Evolutionary conservation across 2,888 invertebrate genomes (phyloP).

Genomic region (Calliopum simillimum): DNA sequence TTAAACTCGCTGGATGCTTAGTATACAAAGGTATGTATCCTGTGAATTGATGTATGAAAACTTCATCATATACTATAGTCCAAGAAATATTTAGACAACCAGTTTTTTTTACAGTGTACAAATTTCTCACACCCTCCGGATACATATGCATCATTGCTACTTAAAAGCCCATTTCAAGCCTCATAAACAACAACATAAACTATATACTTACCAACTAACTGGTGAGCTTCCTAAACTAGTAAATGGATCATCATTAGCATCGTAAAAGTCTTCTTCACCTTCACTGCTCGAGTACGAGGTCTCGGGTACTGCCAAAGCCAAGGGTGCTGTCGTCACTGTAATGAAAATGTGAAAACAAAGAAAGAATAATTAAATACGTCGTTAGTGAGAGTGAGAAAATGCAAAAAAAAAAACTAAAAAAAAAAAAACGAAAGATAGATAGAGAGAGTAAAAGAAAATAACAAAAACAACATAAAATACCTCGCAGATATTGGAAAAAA

Average conservation of each 20-base stretch:
- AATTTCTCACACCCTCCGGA: no score
- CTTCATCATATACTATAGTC: no score
- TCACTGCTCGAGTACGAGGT: constrained; percentile 98
- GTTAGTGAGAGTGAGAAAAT: background rate
- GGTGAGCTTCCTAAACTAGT: constrained; percentile 67
- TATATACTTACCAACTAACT: constrained; percentile 64
- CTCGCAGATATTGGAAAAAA: background rate
- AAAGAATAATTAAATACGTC: background rate
- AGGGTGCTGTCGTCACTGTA: constrained; percentile 60
- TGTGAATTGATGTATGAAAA: no score
- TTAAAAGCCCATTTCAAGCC: no score
- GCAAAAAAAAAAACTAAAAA: no score
- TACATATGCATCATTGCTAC: no score
- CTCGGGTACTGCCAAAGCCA: constrained; percentile 78
- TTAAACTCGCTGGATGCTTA: no score
- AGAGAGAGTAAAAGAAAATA: background rate
- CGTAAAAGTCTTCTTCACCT: constrained; percentile 94
- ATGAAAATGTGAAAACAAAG: constrained; percentile 36
- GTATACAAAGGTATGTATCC: no score
- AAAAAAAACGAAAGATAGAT: background rate
- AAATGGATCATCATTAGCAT: constrained; percentile 83
- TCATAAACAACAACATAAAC: background rate
- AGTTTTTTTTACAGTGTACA: no score
- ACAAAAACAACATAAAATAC: background rate
- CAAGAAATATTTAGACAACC: no score